phyloP scores from a whole-genome alignment of 2,888 invertebrate genomes.

The Eremobia ochroleuca region DNA sequence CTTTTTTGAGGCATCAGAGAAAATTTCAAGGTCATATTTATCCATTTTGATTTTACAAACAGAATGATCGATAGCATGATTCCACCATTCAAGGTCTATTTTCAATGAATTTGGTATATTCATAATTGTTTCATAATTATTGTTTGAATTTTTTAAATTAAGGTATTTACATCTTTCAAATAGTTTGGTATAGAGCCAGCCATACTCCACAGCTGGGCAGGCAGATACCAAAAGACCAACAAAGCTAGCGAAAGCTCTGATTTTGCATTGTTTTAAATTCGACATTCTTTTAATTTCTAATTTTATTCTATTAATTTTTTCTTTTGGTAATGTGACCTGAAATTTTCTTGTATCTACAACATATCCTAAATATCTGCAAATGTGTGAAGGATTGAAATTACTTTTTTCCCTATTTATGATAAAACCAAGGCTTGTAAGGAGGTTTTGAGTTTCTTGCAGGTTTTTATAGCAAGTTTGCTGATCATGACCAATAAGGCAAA shows the following conservation, averaged over 20 bases:
- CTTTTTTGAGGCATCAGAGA: slow-evolving; percentile 6
- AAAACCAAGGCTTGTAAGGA: too few species aligned
- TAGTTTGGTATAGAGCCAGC: neutral
- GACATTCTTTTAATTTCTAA: neutral
- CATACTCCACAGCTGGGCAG: slow-evolving; percentile 20
- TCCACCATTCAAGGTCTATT: neutral
- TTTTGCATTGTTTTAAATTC: slow-evolving; percentile 1
- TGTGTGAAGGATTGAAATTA: neutral
- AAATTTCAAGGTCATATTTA: slow-evolving; percentile 1
- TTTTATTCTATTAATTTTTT: neutral
- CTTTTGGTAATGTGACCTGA: neutral
- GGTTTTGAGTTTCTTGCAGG: too few species aligned
- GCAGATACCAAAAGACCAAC: slow-evolving; percentile 5
- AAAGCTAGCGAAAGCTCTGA: slow-evolving; percentile 6
- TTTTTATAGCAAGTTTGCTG: too few species aligned
- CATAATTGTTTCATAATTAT: neutral
- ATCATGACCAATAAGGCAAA: too few species aligned
- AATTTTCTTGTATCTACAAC: slow-evolving; percentile 1
- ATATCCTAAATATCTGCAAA: slow-evolving; percentile 21
- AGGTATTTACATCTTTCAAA: neutral
- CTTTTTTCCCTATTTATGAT: too few species aligned
- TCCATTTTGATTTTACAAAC: slow-evolving; percentile 8
- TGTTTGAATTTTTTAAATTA: neutral
- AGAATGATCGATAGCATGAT: slow-evolving; percentile 7
- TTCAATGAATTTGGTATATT: neutral